Evolutionary conservation across 2,797 vertebrate genomes (phyloP).

Genomic region (Spondyliosoma cantharus): DNA sequence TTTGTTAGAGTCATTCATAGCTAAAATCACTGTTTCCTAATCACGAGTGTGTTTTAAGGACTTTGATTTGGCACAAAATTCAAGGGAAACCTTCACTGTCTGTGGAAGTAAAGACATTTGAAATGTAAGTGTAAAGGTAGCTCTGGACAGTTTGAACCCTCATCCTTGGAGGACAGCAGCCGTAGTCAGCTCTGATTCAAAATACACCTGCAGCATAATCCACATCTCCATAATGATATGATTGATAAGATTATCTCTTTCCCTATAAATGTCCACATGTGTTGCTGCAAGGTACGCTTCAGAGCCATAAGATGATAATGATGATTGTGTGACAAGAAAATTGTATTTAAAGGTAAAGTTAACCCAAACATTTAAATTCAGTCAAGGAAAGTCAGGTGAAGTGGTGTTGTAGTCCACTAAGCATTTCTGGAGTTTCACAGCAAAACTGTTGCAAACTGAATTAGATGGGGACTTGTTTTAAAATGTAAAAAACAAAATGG

Average conservation of each 20-base stretch:
- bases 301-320: background rate
- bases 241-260: no score
- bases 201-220: background rate
- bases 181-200: background rate
- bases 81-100: background rate
- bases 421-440: no score
- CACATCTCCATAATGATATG: background rate
- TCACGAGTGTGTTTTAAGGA: background rate
- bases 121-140: background rate
- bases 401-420: no score
- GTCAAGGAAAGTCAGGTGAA: no score
- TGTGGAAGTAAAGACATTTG: background rate
- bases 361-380: no score
- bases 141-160: background rate
- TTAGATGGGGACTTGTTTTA: no score
- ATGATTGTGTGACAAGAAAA: no score
- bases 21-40: background rate
- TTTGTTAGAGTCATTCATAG: background rate
- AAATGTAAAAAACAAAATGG: no score
- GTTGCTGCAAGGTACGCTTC: background rate
- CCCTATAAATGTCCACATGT: no score
- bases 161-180: background rate
- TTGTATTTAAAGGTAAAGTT: no score
- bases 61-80: background rate
- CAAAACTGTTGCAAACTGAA: no score